Evolutionary conservation across 2,113 vertebrate species (phyloP).

Genomic region (Sisor rabdophorus): DNA sequence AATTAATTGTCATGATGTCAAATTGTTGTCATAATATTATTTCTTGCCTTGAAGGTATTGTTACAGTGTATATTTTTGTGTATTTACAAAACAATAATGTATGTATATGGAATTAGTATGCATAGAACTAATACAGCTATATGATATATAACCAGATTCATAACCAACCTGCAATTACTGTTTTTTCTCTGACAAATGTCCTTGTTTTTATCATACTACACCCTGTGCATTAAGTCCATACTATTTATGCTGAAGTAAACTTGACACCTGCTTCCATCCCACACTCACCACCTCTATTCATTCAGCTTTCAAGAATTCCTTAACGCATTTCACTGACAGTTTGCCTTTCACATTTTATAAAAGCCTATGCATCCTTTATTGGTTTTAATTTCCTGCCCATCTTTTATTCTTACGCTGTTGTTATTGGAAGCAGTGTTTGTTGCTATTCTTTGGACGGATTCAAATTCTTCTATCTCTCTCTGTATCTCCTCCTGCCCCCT

Average conservation of each 20-base stretch:
- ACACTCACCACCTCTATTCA: background rate
- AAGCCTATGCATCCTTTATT: slow-evolving; percentile 70
- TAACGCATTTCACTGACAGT: slow-evolving; percentile 60
- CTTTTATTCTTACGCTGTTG: slow-evolving; percentile 26
- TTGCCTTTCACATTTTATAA: slow-evolving; percentile 65
- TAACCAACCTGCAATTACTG: background rate
- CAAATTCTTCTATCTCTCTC: slow-evolving; percentile 29
- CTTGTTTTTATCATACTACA: background rate
- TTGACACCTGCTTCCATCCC: background rate
- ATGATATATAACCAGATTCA: background rate
- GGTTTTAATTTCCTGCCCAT: slow-evolving; percentile 56
- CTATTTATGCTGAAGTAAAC: background rate
- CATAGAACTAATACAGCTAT: background rate
- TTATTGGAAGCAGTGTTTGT: slow-evolving; percentile 8
- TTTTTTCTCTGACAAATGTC: background rate
- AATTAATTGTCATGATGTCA: background rate
- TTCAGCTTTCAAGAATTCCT: slow-evolving; percentile 56
- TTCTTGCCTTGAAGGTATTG: background rate
- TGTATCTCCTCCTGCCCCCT: background rate
- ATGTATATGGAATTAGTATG: background rate
- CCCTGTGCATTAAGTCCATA: background rate
- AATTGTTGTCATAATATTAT: background rate
- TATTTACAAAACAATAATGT: background rate
- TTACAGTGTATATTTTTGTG: background rate
- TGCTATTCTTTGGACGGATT: background rate